Conservation (phyloP, 2,113 vertebrate genomes). For the Caranx ignobilis region DNA sequence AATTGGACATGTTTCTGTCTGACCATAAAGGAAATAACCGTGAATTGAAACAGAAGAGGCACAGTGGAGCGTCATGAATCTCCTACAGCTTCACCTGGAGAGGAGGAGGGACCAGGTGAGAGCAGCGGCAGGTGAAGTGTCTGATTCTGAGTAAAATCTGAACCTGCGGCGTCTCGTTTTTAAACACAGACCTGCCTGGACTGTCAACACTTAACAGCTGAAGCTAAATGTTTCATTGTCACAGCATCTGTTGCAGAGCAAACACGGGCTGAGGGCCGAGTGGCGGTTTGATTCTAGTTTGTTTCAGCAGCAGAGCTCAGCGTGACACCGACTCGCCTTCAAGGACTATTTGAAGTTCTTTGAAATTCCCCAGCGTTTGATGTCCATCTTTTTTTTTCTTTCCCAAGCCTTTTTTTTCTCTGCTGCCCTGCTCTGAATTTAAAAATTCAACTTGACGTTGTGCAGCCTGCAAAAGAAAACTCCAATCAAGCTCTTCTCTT, state of each 20-base stretch:
- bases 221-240: slow-evolving; percentile 37
- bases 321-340: slow-evolving; percentile 37
- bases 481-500: not conserved
- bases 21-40: too few species aligned
- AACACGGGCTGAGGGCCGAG: slow-evolving; percentile 22
- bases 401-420: not conserved
- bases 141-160: not conserved
- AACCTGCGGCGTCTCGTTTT: not conserved
- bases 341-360: slow-evolving; percentile 60
- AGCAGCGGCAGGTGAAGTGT: not conserved
- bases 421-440: slow-evolving; percentile 24
- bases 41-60: too few species aligned
- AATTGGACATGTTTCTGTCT: not conserved
- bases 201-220: slow-evolving; percentile 1
- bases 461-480: slow-evolving; percentile 28
- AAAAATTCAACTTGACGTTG: slow-evolving; percentile 6
- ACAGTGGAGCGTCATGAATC: too few species aligned
- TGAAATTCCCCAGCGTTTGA: slow-evolving; percentile 53
- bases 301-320: slow-evolving; percentile 46
- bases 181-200: not conserved
- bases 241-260: slow-evolving; percentile 15
- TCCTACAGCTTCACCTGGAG: not conserved
- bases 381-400: slow-evolving; percentile 46
- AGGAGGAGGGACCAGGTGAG: not conserved
- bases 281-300: slow-evolving; percentile 51